phyloP scores from a whole-genome alignment of 2,797 vertebrate genomes.

The Enteromius radiatus region DNA sequence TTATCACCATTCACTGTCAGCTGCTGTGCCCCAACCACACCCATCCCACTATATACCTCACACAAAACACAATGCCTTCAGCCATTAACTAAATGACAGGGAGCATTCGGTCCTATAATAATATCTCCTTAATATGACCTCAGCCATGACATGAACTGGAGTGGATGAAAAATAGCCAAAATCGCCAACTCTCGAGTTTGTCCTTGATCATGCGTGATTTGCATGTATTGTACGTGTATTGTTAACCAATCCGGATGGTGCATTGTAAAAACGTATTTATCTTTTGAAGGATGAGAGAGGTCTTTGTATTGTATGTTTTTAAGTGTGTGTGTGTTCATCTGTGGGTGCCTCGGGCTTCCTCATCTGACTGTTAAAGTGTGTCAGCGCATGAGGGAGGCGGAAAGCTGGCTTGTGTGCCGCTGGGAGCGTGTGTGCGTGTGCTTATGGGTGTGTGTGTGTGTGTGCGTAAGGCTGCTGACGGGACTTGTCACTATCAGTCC shows the following conservation, averaged over 20 bases:
- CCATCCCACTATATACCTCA: conserved; percentile 56
- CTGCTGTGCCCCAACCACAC: conserved; percentile 56
- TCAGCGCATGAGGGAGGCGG: conserved; percentile 73
- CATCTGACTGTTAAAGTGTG: conserved; percentile 77
- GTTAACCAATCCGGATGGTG: neutral
- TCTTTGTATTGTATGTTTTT: conserved; percentile 37
- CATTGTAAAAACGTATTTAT: conserved; percentile 7
- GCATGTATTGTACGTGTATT: conserved; percentile 1
- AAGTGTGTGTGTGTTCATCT: conserved; percentile 45
- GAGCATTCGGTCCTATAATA: conserved; percentile 50
- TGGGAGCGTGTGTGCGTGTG: conserved; percentile 59
- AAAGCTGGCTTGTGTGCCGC: conserved; percentile 76
- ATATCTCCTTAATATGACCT: conserved; percentile 58
- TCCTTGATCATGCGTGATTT: conserved; percentile 37
- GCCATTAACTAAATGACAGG: conserved; percentile 61
- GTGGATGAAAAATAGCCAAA: conserved; percentile 54
- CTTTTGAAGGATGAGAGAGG: conserved; percentile 14
- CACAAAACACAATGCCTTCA: conserved; percentile 56
- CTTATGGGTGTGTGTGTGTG: conserved; percentile 50
- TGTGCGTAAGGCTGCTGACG: conserved; percentile 77
- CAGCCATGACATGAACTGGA: conserved; percentile 45
- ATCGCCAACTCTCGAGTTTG: conserved; percentile 49
- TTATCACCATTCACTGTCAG: conserved; percentile 58
- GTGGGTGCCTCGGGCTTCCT: conserved; percentile 70
- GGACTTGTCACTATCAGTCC: conserved; percentile 91